phyloP scores from a whole-genome alignment of 2,888 invertebrate genomes.

The Dicyrtomina minuta region DNA sequence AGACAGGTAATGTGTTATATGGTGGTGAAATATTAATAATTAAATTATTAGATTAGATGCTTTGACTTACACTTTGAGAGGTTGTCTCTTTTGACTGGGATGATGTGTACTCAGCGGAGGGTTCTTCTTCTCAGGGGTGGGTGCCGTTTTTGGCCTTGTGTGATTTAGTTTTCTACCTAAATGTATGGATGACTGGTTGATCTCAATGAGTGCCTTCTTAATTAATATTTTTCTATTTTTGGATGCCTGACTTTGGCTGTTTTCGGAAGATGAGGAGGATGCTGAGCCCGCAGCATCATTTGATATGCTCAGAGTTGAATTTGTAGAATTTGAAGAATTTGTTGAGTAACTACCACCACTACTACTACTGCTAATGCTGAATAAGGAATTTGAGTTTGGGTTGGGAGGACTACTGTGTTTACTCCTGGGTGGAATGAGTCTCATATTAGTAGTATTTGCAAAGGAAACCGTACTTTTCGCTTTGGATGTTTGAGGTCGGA shows the following conservation, averaged over 20 bases:
- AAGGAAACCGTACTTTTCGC: constrained; percentile 21
- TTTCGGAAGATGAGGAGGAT: background rate
- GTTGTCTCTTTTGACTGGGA: constrained; percentile 13
- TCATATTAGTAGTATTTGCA: constrained; percentile 20
- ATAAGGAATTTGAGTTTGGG: no score
- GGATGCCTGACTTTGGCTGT: constrained; percentile 38
- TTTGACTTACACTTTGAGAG: constrained; percentile 23
- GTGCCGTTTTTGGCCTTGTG: constrained; percentile 48
- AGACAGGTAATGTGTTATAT: no score
- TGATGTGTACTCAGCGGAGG: background rate
- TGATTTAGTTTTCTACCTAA: constrained; percentile 39
- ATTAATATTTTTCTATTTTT: constrained; percentile 50
- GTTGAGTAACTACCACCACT: no score
- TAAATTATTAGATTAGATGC: no score
- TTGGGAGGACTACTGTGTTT: background rate
- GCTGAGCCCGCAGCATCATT: constrained; percentile 22
- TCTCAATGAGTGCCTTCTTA: constrained; percentile 50
- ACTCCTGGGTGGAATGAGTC: constrained; percentile 29
- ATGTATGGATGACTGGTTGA: constrained; percentile 45
- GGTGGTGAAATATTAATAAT: no score
- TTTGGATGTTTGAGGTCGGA: constrained; percentile 29
- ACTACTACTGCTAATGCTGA: no score
- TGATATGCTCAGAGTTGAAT: background rate
- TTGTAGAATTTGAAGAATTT: background rate
- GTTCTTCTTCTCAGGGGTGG: constrained; percentile 34